Conservation (phyloP, 2,888 invertebrate genomes). For the Ectemnius cavifrons region DNA sequence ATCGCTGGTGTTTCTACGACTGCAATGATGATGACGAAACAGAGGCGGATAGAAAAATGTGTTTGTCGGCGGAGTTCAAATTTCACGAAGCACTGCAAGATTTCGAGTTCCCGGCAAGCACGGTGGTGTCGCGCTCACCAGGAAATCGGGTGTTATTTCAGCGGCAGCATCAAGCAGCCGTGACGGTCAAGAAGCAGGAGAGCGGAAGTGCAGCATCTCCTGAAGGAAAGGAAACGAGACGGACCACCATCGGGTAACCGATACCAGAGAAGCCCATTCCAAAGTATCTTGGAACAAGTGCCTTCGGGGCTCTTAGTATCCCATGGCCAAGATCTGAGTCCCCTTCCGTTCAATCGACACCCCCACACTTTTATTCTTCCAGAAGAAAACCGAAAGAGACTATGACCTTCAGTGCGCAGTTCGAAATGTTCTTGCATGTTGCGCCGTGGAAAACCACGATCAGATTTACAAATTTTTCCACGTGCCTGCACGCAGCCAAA, state of each 20-base stretch:
- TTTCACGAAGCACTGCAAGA: not conserved
- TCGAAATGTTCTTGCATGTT: not conserved
- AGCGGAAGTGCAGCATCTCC: slow-evolving; percentile 39
- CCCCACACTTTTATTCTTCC: not conserved
- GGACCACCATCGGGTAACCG: slow-evolving; percentile 31
- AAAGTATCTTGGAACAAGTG: slow-evolving; percentile 10
- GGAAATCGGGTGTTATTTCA: slow-evolving; percentile 22
- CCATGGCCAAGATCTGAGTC: not conserved
- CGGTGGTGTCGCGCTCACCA: not conserved
- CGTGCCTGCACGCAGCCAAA: not conserved
- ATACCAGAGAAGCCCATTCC: slow-evolving; percentile 24
- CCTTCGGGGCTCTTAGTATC: not conserved
- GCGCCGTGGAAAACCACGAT: slow-evolving; percentile 12
- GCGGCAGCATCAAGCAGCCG: slow-evolving; percentile 21
- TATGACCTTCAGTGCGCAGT: not conserved
- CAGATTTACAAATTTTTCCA: slow-evolving; percentile 5
- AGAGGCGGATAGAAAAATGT: too few species aligned
- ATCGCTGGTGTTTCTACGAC: too few species aligned
- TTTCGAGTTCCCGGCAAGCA: not conserved
- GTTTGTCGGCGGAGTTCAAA: not conserved
- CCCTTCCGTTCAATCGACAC: not conserved
- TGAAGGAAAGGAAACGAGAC: slow-evolving; percentile 34
- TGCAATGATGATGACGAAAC: too few species aligned
- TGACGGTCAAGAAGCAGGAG: slow-evolving; percentile 26
- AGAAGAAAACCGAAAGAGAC: too few species aligned